Evolutionary conservation across 2,113 vertebrate species (phyloP).

Genomic region (Tylochromis polylepis): DNA sequence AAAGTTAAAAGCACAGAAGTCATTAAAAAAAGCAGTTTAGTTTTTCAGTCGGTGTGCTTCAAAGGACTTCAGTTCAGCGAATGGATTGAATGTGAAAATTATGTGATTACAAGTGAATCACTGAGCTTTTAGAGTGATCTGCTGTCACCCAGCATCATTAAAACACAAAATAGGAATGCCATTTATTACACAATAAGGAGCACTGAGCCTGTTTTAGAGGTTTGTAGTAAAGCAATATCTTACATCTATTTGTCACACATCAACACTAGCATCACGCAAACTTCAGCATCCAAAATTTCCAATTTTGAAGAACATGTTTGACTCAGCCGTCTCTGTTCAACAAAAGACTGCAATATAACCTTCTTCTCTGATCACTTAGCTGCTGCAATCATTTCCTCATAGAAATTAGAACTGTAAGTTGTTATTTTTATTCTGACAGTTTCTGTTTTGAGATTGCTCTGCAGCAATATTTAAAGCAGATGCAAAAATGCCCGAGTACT

Average conservation of each 20-base stretch:
- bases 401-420: neutral
- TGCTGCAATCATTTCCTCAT: neutral
- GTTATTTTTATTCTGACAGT: conserved; percentile 33
- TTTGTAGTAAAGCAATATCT: neutral
- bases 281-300: no score
- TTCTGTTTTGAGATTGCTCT: neutral
- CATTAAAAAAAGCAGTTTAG: neutral
- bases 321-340: neutral
- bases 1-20: neutral
- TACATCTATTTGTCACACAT: neutral
- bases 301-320: neutral
- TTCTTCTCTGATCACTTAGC: conserved; percentile 8
- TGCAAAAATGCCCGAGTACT: neutral
- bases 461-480: neutral
- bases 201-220: neutral
- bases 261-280: neutral
- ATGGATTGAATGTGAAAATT: neutral
- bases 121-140: neutral
- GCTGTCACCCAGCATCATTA: neutral
- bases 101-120: neutral
- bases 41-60: neutral
- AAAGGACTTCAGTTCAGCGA: neutral
- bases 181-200: neutral
- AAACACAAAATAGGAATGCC: neutral
- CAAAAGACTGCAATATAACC: neutral